phyloP scores from a whole-genome alignment of 2,113 vertebrate genomes.

The Calidris pugnax region DNA sequence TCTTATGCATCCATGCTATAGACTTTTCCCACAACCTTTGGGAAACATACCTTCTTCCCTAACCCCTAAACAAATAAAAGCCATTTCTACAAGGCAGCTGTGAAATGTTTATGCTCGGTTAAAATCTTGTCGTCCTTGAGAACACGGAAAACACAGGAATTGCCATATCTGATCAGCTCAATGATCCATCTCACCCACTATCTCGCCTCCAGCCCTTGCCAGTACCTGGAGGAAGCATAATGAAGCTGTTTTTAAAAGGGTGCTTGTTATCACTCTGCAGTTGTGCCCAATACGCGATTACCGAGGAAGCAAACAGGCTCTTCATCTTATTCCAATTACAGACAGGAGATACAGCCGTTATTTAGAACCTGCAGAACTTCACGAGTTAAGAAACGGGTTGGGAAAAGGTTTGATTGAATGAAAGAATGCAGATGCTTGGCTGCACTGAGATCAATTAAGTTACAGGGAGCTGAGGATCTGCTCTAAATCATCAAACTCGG shows the following conservation, averaged over 20 bases:
- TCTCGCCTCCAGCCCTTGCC: neutral
- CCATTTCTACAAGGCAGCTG: constrained; percentile 21
- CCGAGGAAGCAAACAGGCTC: neutral
- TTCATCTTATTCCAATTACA: constrained; percentile 20
- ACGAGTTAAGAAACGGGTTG: neutral
- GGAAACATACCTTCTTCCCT: constrained; percentile 29
- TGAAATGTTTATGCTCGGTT: constrained; percentile 44
- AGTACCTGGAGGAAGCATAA: constrained; percentile 25
- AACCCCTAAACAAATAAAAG: constrained; percentile 19
- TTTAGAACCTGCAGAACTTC: neutral
- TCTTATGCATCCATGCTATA: neutral
- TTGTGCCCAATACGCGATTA: neutral
- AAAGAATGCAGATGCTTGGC: neutral
- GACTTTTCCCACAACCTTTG: constrained; percentile 31
- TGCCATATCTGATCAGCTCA: constrained; percentile 54
- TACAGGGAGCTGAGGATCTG: neutral
- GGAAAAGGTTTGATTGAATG: neutral
- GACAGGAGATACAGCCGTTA: neutral
- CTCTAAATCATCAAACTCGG: neutral
- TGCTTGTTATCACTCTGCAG: neutral
- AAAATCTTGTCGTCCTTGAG: constrained; percentile 4
- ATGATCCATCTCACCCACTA: constrained; percentile 17
- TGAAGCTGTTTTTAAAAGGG: constrained; percentile 35
- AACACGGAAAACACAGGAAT: neutral
- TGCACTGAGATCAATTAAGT: neutral